Percentiles rank a stretch among this genome's conserved stretches.
These are phyloP conservation scores for Epinephelus lanceolatus DNA, from an alignment of 2,113 vertebrate genomes.

Conservation along the genomic window DNA sequence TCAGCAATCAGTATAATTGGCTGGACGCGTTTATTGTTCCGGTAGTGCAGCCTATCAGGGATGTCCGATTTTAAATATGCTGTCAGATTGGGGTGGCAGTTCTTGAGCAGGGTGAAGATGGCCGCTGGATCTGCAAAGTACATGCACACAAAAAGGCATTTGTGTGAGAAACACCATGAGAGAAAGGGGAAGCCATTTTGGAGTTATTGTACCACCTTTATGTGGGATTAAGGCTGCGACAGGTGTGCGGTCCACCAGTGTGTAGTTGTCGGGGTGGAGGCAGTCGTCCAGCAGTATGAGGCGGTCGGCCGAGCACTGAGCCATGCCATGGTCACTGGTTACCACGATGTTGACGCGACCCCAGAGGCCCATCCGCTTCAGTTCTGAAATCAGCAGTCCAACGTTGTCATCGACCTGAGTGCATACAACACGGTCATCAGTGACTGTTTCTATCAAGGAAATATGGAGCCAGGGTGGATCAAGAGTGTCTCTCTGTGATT, in stretches of 20 bases:
- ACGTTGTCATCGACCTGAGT: constrained; percentile 88
- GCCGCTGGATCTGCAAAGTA: constrained; percentile 45
- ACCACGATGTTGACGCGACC: constrained; percentile 90
- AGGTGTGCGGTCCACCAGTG: constrained; percentile 86
- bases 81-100: constrained; percentile 87
- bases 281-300: constrained; percentile 90
- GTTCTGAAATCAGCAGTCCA: constrained; percentile 85
- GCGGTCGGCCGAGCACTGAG: constrained; percentile 89
- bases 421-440: neutral
- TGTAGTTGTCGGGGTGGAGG: constrained; percentile 84
- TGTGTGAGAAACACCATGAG: neutral
- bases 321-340: constrained; percentile 98
- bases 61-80: constrained; percentile 91
- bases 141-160: neutral
- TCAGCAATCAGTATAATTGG: constrained; percentile 94
- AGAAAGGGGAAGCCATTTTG: neutral
- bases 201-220: constrained; percentile 72
- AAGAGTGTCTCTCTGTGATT: neutral
- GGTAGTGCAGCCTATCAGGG: constrained; percentile 92
- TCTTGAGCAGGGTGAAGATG: constrained; percentile 77
- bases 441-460: neutral
- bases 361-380: constrained; percentile 89
- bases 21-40: constrained; percentile 87
- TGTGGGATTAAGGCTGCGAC: constrained; percentile 90
- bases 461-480: neutral